Conservation (phyloP, 2,888 invertebrate species). For the Hypomecis punctinalis region DNA sequence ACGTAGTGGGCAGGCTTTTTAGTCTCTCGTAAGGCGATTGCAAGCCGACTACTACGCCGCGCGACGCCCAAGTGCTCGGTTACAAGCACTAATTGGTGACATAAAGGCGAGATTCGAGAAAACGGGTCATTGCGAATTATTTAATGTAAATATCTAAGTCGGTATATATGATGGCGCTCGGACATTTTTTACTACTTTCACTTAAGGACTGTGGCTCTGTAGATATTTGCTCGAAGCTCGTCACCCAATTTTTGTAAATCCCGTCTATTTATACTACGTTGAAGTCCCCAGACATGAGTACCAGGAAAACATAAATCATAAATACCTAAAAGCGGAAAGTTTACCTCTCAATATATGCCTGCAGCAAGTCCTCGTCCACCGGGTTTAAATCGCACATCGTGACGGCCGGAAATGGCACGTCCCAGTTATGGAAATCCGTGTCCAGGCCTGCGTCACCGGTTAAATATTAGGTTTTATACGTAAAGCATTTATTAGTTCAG, state of each 20-base stretch:
- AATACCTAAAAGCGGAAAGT: constrained; percentile 17
- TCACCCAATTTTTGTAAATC: neutral
- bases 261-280: neutral
- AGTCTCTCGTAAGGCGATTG: too few species aligned
- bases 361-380: constrained; percentile 78
- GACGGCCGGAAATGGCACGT: constrained; percentile 90
- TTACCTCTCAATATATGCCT: constrained; percentile 76
- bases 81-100: too few species aligned
- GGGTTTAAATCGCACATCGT: constrained; percentile 86
- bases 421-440: constrained; percentile 92
- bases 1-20: too few species aligned
- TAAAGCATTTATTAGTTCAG: neutral
- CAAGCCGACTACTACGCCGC: too few species aligned
- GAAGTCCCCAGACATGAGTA: neutral
- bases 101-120: too few species aligned
- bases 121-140: too few species aligned
- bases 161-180: too few species aligned
- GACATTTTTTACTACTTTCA: too few species aligned
- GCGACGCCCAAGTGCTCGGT: too few species aligned
- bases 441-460: constrained; percentile 83
- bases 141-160: too few species aligned
- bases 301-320: neutral
- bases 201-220: too few species aligned
- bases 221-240: too few species aligned
- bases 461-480: neutral